phyloP scores from a whole-genome alignment of 2,797 vertebrate species.

The Oreochromis mossambicus region DNA sequence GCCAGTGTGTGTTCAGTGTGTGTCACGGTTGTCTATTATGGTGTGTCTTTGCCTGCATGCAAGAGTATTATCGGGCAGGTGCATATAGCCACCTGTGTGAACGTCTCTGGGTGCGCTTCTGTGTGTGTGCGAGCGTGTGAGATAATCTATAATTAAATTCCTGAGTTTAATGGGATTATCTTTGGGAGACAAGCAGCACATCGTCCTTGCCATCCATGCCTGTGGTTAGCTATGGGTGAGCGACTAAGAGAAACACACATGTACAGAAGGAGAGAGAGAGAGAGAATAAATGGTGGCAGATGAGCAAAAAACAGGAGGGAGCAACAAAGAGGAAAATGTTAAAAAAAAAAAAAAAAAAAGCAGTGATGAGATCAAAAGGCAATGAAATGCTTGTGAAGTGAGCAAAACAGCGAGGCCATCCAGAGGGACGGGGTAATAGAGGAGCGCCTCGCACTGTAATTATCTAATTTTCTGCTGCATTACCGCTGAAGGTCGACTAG shows the following conservation, averaged over 20 bases:
- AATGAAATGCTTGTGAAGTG: conserved; percentile 6
- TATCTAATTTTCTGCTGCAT: conserved; percentile 42
- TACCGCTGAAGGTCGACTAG: conserved; percentile 35
- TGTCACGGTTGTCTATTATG: neutral
- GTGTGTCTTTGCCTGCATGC: neutral
- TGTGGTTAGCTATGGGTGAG: conserved; percentile 26
- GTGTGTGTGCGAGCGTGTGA: conserved; percentile 16
- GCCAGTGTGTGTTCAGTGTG: neutral
- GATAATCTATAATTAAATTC: conserved; percentile 71
- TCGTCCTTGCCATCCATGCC: conserved; percentile 57
- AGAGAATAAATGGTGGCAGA: neutral
- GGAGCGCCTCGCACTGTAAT: conserved; percentile 40
- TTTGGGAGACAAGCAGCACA: conserved; percentile 54
- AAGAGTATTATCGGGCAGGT: neutral
- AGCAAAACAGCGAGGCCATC: neutral
- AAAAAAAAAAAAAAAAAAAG: neutral
- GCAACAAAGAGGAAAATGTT: neutral
- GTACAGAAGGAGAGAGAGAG: neutral
- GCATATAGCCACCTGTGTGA: neutral
- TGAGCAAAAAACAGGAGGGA: neutral
- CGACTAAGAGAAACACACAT: conserved; percentile 8
- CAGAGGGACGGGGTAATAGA: neutral
- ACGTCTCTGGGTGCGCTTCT: neutral
- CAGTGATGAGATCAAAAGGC: neutral
- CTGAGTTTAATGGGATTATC: conserved; percentile 68